Percentiles rank a stretch among this genome's conserved stretches.
phyloP scores from a whole-genome alignment of 2,113 vertebrate genomes.

The Colossoma macropomum region DNA sequence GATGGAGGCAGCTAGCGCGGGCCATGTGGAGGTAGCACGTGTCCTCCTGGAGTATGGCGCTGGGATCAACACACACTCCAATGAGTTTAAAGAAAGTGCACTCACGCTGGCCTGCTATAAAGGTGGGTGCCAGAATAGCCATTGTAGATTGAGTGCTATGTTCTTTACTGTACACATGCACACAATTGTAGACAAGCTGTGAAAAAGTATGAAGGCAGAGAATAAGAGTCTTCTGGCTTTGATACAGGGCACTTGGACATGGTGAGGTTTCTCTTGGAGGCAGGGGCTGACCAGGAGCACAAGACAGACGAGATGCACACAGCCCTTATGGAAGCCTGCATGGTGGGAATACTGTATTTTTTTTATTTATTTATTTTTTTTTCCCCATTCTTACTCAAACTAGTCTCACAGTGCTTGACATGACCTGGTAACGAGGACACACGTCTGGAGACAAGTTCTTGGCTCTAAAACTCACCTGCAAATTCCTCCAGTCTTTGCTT shows the following conservation, averaged over 20 bases:
- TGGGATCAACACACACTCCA: constrained; percentile 99
- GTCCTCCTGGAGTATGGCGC: constrained; percentile 97
- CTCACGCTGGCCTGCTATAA: constrained; percentile 99
- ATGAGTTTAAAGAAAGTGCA: constrained; percentile 99
- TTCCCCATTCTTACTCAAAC: background rate
- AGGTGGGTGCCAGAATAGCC: constrained; percentile 76
- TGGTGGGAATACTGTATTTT: constrained; percentile 82
- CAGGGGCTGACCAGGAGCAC: constrained; percentile 98
- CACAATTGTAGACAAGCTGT: background rate
- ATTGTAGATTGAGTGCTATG: background rate
- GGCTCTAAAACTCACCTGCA: too few relatives aligned
- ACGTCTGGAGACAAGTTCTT: too few relatives aligned
- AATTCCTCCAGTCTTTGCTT: too few relatives aligned
- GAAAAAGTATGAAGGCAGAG: background rate
- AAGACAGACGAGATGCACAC: constrained; percentile 99
- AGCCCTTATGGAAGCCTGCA: constrained; percentile 98
- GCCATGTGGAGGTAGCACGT: constrained; percentile 95
- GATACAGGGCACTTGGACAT: constrained; percentile 96
- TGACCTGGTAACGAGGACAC: too few relatives aligned
- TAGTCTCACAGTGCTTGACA: background rate
- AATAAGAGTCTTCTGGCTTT: constrained; percentile 19
- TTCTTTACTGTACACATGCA: too few relatives aligned
- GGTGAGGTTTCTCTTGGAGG: constrained; percentile 98
- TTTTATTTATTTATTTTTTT: background rate
- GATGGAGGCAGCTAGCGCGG: constrained; percentile 98